These are phyloP conservation scores for Hirudinaria manillensis DNA, from an alignment of 2,888 invertebrate genomes.

Conservation along the genomic window DNA sequence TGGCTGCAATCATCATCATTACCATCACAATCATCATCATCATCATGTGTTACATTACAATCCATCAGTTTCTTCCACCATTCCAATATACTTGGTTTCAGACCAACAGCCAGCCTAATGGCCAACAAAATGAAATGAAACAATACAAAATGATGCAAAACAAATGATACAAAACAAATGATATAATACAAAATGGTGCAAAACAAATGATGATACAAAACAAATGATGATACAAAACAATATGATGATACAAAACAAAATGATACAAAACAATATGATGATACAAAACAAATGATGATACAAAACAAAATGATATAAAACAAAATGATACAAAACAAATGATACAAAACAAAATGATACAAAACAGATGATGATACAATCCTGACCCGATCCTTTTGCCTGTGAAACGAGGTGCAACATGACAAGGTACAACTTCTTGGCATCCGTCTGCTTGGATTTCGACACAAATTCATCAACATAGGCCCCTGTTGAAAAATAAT, in stretches of 20 bases:
- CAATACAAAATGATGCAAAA: too few relatives aligned
- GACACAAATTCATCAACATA: slow-evolving; percentile 3
- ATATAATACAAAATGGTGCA: neutral
- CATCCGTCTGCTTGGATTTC: neutral
- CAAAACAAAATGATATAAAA: neutral
- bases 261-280: too few relatives aligned
- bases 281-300: neutral
- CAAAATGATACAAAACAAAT: too few relatives aligned
- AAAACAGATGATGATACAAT: neutral
- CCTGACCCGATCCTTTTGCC: neutral
- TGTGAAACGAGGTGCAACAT: slow-evolving; percentile 8
- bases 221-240: neutral
- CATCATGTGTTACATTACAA: too few relatives aligned
- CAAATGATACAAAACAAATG: too few relatives aligned
- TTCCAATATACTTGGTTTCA: too few relatives aligned
- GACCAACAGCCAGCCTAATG: too few relatives aligned
- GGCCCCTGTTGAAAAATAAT: neutral
- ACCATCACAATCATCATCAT: too few relatives aligned
- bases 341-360: too few relatives aligned
- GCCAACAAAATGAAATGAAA: too few relatives aligned
- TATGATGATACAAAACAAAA: too few relatives aligned
- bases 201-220: neutral
- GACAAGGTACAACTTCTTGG: neutral
- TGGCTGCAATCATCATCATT: neutral
- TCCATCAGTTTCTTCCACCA: too few relatives aligned